phyloP scores from a whole-genome alignment of 2,888 invertebrate genomes.

The Dynastes maya region DNA sequence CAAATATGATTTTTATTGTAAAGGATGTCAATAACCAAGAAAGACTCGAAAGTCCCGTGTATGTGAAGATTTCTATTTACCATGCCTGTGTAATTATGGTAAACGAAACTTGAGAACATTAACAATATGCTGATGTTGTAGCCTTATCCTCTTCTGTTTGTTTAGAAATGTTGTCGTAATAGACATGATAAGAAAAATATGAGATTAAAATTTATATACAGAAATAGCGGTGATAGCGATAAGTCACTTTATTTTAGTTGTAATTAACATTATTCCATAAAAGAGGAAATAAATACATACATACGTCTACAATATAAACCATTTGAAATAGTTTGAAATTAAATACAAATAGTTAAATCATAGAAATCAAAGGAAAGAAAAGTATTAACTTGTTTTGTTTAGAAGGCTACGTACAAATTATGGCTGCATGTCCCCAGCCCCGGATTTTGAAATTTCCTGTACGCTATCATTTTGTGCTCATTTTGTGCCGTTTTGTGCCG shows the following conservation, averaged over 20 bases:
- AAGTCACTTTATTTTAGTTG: neutral
- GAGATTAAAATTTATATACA: neutral
- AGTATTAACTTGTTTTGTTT: too few species aligned
- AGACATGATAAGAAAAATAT: neutral
- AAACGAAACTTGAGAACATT: slow-evolving; percentile 12
- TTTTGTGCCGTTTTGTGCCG: too few species aligned
- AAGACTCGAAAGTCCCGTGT: slow-evolving; percentile 38
- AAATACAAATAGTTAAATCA: too few species aligned
- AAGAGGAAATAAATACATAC: too few species aligned
- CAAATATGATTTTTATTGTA: slow-evolving; percentile 22
- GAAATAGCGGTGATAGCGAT: neutral
- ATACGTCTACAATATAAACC: too few species aligned
- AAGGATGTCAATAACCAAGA: slow-evolving; percentile 40
- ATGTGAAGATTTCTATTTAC: slow-evolving; percentile 34
- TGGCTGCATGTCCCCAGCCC: too few species aligned
- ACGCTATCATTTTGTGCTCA: too few species aligned
- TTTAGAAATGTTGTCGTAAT: slow-evolving; percentile 14
- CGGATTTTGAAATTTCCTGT: too few species aligned
- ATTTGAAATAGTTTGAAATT: too few species aligned
- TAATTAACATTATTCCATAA: too few species aligned
- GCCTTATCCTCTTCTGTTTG: slow-evolving; percentile 1
- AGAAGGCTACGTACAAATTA: too few species aligned
- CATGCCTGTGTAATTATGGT: slow-evolving; percentile 20
- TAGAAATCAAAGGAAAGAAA: too few species aligned
- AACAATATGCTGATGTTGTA: slow-evolving; percentile 14